These are phyloP conservation scores for Ips nitidus DNA, from an alignment of 1,140 invertebrate genomes.

Conservation along the genomic window DNA sequence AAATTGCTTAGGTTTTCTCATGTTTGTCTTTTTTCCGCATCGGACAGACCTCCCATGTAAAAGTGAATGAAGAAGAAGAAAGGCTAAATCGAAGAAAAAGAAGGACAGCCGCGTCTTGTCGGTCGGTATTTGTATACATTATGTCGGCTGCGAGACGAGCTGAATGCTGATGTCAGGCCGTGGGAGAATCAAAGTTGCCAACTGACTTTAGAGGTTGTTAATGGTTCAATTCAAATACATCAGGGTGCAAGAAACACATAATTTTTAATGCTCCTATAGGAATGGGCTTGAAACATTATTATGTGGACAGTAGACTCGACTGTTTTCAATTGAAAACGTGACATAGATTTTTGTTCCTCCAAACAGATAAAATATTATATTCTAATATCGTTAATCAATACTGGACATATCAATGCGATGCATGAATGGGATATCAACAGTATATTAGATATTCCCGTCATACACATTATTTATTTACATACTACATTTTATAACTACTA, in stretches of 20 bases:
- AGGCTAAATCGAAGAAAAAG: conserved; percentile 20
- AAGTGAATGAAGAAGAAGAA: conserved; percentile 22
- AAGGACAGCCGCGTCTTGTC: conserved; percentile 1
- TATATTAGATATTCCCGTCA: no score
- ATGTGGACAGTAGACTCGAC: no score
- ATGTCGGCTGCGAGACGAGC: conserved; percentile 24
- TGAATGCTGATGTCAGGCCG: conserved; percentile 32
- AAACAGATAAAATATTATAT: no score
- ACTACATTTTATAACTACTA: no score
- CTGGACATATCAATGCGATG: no score
- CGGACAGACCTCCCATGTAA: conserved; percentile 18
- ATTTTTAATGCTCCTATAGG: background rate
- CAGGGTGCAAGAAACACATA: conserved; percentile 16
- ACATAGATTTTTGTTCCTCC: no score
- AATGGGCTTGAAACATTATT: no score
- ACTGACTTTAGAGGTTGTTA: conserved; percentile 14
- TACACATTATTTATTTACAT: no score
- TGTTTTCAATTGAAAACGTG: no score
- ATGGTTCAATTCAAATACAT: conserved; percentile 3
- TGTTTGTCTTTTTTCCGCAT: background rate
- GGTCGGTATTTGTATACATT: conserved; percentile 33
- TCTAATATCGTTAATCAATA: no score
- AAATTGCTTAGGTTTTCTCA: background rate
- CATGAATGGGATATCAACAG: no score
- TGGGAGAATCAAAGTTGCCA: conserved; percentile 27